Percentiles rank a stretch among this genome's conserved stretches.
Conservation (phyloP, 2,797 vertebrate genomes). For the Tiaroga cobitis region DNA sequence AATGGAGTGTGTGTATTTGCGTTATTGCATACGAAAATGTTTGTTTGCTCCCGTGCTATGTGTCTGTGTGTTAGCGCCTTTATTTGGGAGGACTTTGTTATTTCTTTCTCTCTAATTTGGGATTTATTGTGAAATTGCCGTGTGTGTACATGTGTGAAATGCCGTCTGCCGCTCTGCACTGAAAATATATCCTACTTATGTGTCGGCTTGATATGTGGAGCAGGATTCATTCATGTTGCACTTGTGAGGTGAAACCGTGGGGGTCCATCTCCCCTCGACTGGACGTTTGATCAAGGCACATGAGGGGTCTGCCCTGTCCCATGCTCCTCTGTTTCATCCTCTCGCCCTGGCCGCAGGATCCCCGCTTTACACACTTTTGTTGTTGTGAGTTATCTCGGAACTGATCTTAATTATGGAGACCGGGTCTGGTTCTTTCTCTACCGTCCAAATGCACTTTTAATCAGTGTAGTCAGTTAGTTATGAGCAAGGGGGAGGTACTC, state of each 20-base stretch:
- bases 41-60: slow-evolving; percentile 40
- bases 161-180: neutral
- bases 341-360: slow-evolving; percentile 75
- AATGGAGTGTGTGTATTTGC: slow-evolving; percentile 53
- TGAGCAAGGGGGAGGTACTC: slow-evolving; percentile 72
- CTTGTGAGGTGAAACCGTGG: slow-evolving; percentile 31
- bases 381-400: slow-evolving; percentile 83
- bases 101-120: slow-evolving; percentile 56
- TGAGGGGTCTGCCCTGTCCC: slow-evolving; percentile 75
- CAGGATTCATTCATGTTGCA: neutral
- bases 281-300: slow-evolving; percentile 69
- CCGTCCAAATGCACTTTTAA: slow-evolving; percentile 67
- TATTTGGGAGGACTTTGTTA: slow-evolving; percentile 55
- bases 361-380: slow-evolving; percentile 77
- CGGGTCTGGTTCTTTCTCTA: slow-evolving; percentile 71
- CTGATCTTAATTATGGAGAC: slow-evolving; percentile 86
- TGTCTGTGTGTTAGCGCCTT: slow-evolving; percentile 46
- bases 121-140: slow-evolving; percentile 38
- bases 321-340: slow-evolving; percentile 74
- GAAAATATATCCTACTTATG: neutral
- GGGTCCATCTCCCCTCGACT: slow-evolving; percentile 62
- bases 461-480: slow-evolving; percentile 81
- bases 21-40: slow-evolving; percentile 58
- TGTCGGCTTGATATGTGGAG: slow-evolving; percentile 15
- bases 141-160: slow-evolving; percentile 33